These are phyloP conservation scores for Mugil cephalus DNA, from an alignment of 2,113 vertebrate genomes.

Conservation along the genomic window DNA sequence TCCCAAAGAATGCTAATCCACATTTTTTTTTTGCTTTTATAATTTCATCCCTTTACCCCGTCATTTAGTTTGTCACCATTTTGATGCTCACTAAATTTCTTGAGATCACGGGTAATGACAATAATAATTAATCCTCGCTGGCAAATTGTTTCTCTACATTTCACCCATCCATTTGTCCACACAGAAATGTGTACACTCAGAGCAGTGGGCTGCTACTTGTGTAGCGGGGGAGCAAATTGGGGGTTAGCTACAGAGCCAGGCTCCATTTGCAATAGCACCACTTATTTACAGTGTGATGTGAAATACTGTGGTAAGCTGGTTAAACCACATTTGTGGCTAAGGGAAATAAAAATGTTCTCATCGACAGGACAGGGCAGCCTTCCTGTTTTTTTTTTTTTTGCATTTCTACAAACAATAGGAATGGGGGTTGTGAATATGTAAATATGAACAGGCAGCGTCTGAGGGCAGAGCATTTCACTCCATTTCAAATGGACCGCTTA, in stretches of 20 bases:
- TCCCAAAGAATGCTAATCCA: not conserved
- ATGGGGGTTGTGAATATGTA: conserved; percentile 44
- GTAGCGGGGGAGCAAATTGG: too few relatives aligned
- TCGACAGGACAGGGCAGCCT: not conserved
- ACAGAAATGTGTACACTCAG: too few relatives aligned
- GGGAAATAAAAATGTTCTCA: conserved; percentile 20
- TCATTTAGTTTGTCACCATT: too few relatives aligned
- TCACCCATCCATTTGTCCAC: too few relatives aligned
- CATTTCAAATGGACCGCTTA: conserved; percentile 35
- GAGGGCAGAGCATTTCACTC: conserved; percentile 46
- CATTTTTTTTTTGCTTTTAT: not conserved
- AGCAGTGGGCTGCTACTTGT: too few relatives aligned
- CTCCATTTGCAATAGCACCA: conserved; percentile 19
- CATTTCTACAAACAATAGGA: conserved; percentile 3
- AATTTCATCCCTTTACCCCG: too few relatives aligned
- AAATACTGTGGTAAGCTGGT: conserved; percentile 20
- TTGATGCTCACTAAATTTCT: too few relatives aligned
- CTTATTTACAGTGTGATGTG: conserved; percentile 36
- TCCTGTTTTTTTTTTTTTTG: not conserved
- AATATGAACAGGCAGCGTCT: conserved; percentile 14
- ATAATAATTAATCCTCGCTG: too few relatives aligned
- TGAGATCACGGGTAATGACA: too few relatives aligned
- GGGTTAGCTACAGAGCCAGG: not conserved
- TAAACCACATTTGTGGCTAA: conserved; percentile 24
- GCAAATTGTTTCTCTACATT: too few relatives aligned